These are phyloP conservation scores for Zoanthus solanderi DNA, from an alignment of 92 coral and sea anemone species.

Conservation along the genomic window DNA sequence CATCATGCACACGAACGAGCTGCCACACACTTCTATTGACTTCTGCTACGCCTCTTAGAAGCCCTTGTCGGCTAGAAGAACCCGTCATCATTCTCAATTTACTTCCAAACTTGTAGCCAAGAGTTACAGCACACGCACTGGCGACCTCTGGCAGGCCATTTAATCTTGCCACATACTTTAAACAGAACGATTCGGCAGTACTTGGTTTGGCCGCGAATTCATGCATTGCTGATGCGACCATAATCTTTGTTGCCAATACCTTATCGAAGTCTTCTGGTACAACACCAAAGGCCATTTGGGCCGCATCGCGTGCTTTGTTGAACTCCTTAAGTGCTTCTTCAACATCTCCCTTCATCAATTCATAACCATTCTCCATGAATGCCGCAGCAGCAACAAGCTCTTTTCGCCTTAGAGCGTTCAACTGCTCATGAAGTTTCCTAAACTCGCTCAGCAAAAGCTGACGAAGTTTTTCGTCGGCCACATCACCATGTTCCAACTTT, in stretches of 20 bases:
- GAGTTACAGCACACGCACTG: conserved; percentile 65
- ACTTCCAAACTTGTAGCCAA: conserved; percentile 76
- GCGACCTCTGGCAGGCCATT: conserved; percentile 84
- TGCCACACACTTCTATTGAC: conserved; percentile 92
- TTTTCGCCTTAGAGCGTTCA: conserved; percentile 89
- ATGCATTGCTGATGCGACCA: conserved; percentile 95
- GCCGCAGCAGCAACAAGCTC: conserved; percentile 94
- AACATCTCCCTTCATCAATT: conserved; percentile 78
- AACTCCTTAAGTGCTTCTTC: conserved; percentile 93
- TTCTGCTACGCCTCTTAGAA: conserved; percentile 85
- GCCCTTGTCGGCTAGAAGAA: conserved; percentile 66
- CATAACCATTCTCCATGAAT: conserved; percentile 98
- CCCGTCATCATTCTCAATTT: conserved; percentile 84
- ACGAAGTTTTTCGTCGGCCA: conserved; percentile 90
- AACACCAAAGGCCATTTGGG: conserved; percentile 96
- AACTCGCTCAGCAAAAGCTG: conserved; percentile 89
- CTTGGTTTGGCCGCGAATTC: conserved; percentile 94
- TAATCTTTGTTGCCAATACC: conserved; percentile 90
- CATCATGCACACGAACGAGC: conserved; percentile 63
- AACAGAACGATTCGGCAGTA: conserved; percentile 83
- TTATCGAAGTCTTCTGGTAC: conserved; percentile 90
- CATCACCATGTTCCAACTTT: conserved; percentile 77
- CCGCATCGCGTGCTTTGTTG: conserved; percentile 96
- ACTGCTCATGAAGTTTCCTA: conserved; percentile 85
- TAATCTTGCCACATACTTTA: conserved; percentile 84